Conservation (phyloP, 2,113 vertebrate species). For the Turdus rufiventris region DNA sequence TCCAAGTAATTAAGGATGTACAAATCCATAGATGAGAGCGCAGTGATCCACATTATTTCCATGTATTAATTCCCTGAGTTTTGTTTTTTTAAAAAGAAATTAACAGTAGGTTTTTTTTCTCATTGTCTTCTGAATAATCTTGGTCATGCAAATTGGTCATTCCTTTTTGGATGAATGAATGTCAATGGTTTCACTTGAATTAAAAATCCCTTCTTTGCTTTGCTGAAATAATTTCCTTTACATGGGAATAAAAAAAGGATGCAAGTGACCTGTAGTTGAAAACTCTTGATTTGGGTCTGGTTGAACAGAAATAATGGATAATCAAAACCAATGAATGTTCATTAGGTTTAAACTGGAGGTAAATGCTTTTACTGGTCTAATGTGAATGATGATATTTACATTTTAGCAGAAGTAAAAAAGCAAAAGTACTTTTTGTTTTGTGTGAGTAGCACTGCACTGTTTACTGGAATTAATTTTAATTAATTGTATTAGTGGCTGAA, state of each 20-base stretch:
- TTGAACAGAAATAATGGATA: not conserved
- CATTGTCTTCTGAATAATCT: not conserved
- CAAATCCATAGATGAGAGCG: not conserved
- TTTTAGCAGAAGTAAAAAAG: not conserved
- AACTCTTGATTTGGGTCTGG: not conserved
- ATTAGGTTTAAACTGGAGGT: not conserved
- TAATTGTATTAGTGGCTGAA: slow-evolving; percentile 19
- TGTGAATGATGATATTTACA: not conserved
- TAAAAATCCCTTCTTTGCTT: not conserved
- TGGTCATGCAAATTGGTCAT: not conserved
- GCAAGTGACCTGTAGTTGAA: not conserved
- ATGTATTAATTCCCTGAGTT: not conserved
- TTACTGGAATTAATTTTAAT: slow-evolving; percentile 40
- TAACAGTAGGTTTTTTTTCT: not conserved
- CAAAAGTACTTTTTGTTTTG: not conserved
- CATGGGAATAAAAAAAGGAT: not conserved
- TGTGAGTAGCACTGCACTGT: not conserved
- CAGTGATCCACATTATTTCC: not conserved
- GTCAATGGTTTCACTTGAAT: not conserved
- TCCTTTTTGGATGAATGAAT: not conserved
- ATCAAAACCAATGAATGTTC: not conserved
- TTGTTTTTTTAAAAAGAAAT: not conserved
- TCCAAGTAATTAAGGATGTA: not conserved
- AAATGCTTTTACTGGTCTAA: not conserved
- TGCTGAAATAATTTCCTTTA: not conserved